Evolutionary conservation across 2,113 vertebrate species (phyloP), one percentile per base, ranked within the genome.

Genomic region (Glaucomys volans): DNA sequence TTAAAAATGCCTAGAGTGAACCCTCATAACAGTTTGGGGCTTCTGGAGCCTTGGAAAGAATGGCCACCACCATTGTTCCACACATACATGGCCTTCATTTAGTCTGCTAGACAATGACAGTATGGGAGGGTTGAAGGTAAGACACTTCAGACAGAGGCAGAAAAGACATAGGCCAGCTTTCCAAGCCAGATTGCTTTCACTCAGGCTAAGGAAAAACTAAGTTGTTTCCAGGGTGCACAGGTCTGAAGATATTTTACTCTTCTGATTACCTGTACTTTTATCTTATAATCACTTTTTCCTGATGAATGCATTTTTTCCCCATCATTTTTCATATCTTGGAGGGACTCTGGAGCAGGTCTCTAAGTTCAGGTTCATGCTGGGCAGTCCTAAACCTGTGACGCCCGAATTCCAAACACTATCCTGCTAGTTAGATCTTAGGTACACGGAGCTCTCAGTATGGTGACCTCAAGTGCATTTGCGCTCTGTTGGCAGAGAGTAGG

Each of bases 181-280:
- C 91, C 50, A 83, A 44, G 81, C n/a, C 84, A 57, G 91, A 69
- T 14, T 67, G 62, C 44, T 76, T 28, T 96, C 11, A 54, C 44
- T 84, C 4, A 22, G 62, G 44, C 79, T 62, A n/a, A 12, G 44
- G 76, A 82, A 66, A 91, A 94, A 90, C 11, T 26, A 32, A 54
- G 44, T 18, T 50, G 28, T 71, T 94, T 91, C 75, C 67, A 94
- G 81, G 47, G n/a, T 77, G 32, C 42, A 32, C 30, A 83, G 11
- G 24, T 83, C 72, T 87, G 20, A 93, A 69, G 28, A 74, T 74
- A 20, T 91, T 80, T 84, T 50, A 54, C 62, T 59, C 44, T 86
- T 81, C 81, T 71, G 42, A 44, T 69, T 77, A 22, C 32, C 37
- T 75, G 80, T 50, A 72, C 13, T 81, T 92, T 92, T 30, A 40